Base-by-base conservation (phyloP, 2,888 invertebrate species). In the Unio pictorum region DNA sequence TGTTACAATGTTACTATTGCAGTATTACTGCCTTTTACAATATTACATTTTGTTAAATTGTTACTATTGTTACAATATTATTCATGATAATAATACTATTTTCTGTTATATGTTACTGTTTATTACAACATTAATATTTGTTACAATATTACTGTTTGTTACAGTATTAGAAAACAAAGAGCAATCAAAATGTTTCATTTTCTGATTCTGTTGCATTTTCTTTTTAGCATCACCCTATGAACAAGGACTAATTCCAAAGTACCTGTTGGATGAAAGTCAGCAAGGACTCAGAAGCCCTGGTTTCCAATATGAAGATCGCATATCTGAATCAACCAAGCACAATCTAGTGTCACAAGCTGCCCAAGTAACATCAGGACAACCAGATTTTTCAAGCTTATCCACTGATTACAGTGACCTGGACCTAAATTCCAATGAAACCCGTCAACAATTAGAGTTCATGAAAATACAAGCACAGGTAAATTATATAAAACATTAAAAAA, bases 401-500 rank as follows among this genome's bases (percentile, higher is more conserved):
- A 75, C 69, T 64, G 74, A 71, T 34, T 80, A 71, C 56, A 71
- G 79, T 1, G 71, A 75, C 54, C 66, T 81, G 3, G 78, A 84
- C 55, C 61, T 84, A 20, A 74, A 76, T n/a, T 77, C 78, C 8
- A 74, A 78, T 5, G 87, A 87, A 28, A 81, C 85, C 56, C 75
- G 78, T 67, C 86, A 87, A 74, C 81, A 84, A 71, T 73, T 87
- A 17, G 84, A 86, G 20, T 88, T 86, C 61, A 79, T 87, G 79
- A 84, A 84, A 67, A 80, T 88, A 28, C 87, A 87, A 66, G 84
- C 88, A 26, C 84, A 87, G 84, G 88, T 88, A 66, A 30, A 69
- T 26, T 55, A 28, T 45, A 45, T 3, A 45, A 34, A 34, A 45
- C 3, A 15, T 45, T 45, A 45, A 45, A 3, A 15, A 3, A 3